phyloP scores from a whole-genome alignment of 2,888 invertebrate genomes.

The Margaritifera margaritifera region DNA sequence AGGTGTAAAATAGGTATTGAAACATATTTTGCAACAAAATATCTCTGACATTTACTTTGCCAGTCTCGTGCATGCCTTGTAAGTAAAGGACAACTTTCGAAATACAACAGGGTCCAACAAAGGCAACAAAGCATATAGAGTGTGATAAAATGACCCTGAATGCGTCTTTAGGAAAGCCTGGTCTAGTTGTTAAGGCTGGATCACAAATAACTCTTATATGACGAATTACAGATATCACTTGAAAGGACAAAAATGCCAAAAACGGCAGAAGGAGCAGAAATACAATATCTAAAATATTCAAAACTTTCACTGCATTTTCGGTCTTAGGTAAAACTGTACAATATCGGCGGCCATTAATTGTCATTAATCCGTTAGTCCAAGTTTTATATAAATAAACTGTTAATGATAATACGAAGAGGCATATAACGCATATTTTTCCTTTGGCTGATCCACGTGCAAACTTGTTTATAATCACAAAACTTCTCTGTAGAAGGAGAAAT shows the following conservation, averaged over 20 bases:
- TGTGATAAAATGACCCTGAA: constrained; percentile 42
- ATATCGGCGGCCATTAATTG: constrained; percentile 25
- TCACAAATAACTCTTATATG: constrained; percentile 14
- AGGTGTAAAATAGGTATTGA: constrained; percentile 53
- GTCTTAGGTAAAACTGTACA: constrained; percentile 54
- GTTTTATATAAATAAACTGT: constrained; percentile 57
- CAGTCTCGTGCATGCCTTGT: constrained; percentile 26
- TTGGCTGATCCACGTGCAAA: constrained; percentile 38
- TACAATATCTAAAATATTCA: constrained; percentile 50
- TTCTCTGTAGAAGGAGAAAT: constrained; percentile 37
- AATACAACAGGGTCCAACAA: constrained; percentile 50
- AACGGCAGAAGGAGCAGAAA: constrained; percentile 47
- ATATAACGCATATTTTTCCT: constrained; percentile 39
- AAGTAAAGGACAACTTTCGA: constrained; percentile 43
- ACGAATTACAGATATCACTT: constrained; percentile 27
- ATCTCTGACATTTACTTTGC: constrained; percentile 27
- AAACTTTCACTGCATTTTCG: constrained; percentile 42
- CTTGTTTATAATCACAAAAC: constrained; percentile 13
- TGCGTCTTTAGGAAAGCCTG: constrained; percentile 36
- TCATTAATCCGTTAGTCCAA: constrained; percentile 51
- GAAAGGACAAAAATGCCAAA: constrained; percentile 45
- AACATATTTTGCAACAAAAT: constrained; percentile 47
- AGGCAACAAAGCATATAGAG: constrained; percentile 43
- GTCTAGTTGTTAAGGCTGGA: constrained; percentile 10
- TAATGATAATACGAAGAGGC: constrained; percentile 43